Conservation (phyloP, 2,888 invertebrate genomes). For the Linyphia triangularis region DNA sequence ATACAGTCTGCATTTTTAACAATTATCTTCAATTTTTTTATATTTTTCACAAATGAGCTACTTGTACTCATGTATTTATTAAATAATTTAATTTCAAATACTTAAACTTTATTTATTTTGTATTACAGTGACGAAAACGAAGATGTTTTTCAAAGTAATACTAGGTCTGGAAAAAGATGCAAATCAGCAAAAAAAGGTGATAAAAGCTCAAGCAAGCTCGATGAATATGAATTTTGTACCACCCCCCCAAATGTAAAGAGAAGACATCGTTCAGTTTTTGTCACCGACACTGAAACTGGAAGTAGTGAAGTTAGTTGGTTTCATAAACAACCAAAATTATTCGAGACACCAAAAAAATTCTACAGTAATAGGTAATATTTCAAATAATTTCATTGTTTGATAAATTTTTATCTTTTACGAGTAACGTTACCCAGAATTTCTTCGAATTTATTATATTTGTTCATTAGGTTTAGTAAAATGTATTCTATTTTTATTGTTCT, state of each 20-base stretch:
- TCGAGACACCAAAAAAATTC: slow-evolving; percentile 38
- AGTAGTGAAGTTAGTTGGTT: slow-evolving; percentile 61
- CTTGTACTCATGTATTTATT: neutral
- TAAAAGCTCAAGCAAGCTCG: neutral
- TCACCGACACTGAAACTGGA: slow-evolving; percentile 55
- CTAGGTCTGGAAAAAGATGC: neutral
- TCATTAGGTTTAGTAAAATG: neutral
- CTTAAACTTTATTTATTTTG: neutral
- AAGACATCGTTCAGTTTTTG: slow-evolving; percentile 20
- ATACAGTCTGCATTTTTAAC: no score
- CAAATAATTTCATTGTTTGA: neutral
- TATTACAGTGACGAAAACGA: neutral
- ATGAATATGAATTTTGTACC: neutral
- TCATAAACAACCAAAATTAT: neutral
- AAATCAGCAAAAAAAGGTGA: neutral
- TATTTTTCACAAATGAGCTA: no score
- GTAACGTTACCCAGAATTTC: neutral
- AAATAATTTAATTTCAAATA: neutral
- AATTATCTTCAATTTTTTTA: no score
- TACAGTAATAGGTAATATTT: slow-evolving; percentile 34
- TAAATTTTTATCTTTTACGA: neutral
- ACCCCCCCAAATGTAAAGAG: neutral
- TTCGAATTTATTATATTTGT: neutral
- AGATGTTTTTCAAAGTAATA: neutral
- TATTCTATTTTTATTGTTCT: neutral